These are phyloP conservation scores for Hippolais icterina DNA, from an alignment of 2,113 vertebrate genomes.

Conservation along the genomic window DNA sequence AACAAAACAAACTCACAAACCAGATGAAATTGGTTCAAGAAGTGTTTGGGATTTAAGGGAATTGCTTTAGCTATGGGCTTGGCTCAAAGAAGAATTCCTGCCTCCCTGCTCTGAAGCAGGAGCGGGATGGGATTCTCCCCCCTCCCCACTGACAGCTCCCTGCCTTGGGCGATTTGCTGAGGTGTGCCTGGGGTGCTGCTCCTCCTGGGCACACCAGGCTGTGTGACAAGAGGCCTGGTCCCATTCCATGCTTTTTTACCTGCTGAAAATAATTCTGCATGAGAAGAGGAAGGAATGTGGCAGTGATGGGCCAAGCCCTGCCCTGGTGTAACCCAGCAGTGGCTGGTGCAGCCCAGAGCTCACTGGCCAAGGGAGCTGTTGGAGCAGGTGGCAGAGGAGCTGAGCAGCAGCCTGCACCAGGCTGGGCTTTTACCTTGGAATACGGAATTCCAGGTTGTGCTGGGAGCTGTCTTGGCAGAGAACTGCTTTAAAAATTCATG, in stretches of 20 bases:
- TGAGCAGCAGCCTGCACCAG: neutral
- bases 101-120: neutral
- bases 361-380: neutral
- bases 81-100: neutral
- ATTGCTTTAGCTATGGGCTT: neutral
- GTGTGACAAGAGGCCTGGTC: neutral
- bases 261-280: neutral
- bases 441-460: neutral
- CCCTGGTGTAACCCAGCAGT: neutral
- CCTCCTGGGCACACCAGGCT: neutral
- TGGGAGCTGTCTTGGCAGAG: neutral
- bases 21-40: neutral
- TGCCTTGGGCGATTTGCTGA: neutral
- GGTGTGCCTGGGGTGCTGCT: neutral
- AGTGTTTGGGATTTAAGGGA: neutral
- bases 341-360: neutral
- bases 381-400: neutral
- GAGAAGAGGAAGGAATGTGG: neutral
- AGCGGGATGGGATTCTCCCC: neutral
- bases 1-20: neutral
- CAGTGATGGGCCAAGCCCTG: neutral
- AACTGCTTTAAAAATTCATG: conserved; percentile 50
- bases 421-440: neutral
- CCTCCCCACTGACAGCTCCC: neutral
- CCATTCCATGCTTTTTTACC: neutral